Conservation (phyloP, 1,140 invertebrate genomes). For the Drosophila teissieri region DNA sequence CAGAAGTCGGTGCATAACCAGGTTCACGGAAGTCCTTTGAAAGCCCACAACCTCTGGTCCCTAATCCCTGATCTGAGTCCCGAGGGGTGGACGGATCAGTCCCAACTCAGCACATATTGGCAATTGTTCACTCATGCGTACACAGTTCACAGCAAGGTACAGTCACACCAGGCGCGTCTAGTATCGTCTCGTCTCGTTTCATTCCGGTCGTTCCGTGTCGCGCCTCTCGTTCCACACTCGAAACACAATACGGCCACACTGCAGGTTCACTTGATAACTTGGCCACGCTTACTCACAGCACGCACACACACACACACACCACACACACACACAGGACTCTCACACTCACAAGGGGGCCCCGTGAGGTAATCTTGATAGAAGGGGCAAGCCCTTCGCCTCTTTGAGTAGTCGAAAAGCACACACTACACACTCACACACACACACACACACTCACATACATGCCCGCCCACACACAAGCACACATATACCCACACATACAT, state of each 20-base stretch:
- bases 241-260: slow-evolving; percentile 18
- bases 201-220: slow-evolving; percentile 3
- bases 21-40: slow-evolving; percentile 1
- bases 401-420: slow-evolving; percentile 22
- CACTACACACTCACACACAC: slow-evolving; percentile 25
- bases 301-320: slow-evolving; percentile 12
- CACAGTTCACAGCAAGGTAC: slow-evolving; percentile 5
- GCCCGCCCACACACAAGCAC: slow-evolving; percentile 21
- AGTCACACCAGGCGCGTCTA: slow-evolving; percentile 12
- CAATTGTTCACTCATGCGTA: slow-evolving; percentile 28
- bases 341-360: slow-evolving; percentile 1
- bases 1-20: slow-evolving; percentile 15
- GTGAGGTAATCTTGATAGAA: slow-evolving; percentile 12
- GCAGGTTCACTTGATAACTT: slow-evolving; percentile 10
- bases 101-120: slow-evolving; percentile 48
- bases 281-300: slow-evolving; percentile 24
- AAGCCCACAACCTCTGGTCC: neutral
- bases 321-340: slow-evolving; percentile 13
- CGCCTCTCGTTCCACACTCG: slow-evolving; percentile 1
- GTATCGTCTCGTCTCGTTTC: neutral
- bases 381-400: slow-evolving; percentile 7
- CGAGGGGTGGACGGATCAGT: slow-evolving; percentile 1
- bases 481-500: slow-evolving; percentile 44
- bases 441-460: slow-evolving; percentile 27
- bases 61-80: neutral